Evolutionary conservation across 2,797 vertebrate genomes (phyloP), one percentile per base, ranked within the genome.

Genomic region (Crax fasciolata): DNA sequence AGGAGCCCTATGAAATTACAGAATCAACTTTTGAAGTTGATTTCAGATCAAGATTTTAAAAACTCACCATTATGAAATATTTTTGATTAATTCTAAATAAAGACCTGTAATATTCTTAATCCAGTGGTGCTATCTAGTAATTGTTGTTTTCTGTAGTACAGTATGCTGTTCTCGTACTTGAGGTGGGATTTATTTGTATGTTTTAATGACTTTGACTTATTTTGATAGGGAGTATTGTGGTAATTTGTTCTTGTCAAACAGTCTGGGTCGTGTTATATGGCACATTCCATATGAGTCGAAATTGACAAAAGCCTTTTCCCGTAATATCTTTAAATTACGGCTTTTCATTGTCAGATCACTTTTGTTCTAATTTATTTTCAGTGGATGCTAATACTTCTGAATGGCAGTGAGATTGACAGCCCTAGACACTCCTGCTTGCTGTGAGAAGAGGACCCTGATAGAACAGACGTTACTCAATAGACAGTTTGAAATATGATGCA

Each of bases 211-310:
- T 93, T 87, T n/a, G 43, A 27, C 51, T 95, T 94, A 87, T 95
- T 97, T 95, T 94, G 74, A 71, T 94, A 83, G n/a, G 59, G 49
- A 80, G 25, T 85, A 43, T 71, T 93, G 73, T 73, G 44, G 72
- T 94, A 96, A 96, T 95, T 94, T 92, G 66, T 95, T 95, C 89
- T 76, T 89, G 93, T 96, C 93, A 91, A 87, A 93, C 52, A 79
- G 59, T 90, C 89, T 87, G 74, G 91, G 84, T 90, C 3, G 0
- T 87, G 43, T 95, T 95, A 82, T 66, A 23, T 67, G 81, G 96
- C 93, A 91, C 30, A 38, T 49, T 93, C 71, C 66, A 63, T 68
- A 81, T 5, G 4, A 96, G 68, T 94, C 52, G 86, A 84, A 84
- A 81, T 88, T 94, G 74, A 95, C 84, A 95, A 94, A 96, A 97